Base-by-base conservation (phyloP, 2,113 vertebrate genomes). In the Balaenoptera acutorostrata region DNA sequence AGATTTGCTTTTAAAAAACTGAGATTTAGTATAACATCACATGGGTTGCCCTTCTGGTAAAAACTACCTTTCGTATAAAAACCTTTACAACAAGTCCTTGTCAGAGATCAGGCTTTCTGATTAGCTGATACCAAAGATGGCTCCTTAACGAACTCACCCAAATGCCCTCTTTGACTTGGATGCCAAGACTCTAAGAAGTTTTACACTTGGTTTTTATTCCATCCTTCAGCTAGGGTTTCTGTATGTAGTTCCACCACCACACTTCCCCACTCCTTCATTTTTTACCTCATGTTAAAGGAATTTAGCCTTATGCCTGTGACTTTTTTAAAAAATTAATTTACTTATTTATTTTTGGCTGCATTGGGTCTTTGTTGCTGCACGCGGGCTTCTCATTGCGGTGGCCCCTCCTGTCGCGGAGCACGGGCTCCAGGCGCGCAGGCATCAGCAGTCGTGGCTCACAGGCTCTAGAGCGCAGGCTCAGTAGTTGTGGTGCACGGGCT, bases 11-110 rank as follows among this genome's bases (percentile, higher is more conserved):
- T 88, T 39, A 78, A 77, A 92, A 55, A 80, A 88, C 27, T 46
- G 61, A 92, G 68, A 86, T 49, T 83, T 74, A 87, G 20, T 52
- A 57, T 36, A 90, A 44, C 12, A 57, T 88, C 44, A 69, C 15
- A n/a, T n/a, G 13, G 33, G 84, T 36, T 80, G 27, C 3, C 78
- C 17, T 90, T 97, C 25, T 84, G 49, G 69, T 72, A 90, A 93
- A 96, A 96, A 78, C 18, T 46, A 39, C 49, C 55, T 92, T 92
- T 90, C 23, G 55, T 31, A 55, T 25, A 80, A 97, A 57, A 92
- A 87, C 21, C 52, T 97, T 92, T 87, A 15, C 27, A 96, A 92
- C 25, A 95, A 90, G 68, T 46, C 71, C 72, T 83, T 36, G n/a
- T 85, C 33, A 74, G 36, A 88, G 59, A 68, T 68, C 36, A 88